Evolutionary conservation across 2,888 invertebrate genomes (phyloP), one percentile per base, ranked within the genome.

Genomic region (Atethmia centrago): DNA sequence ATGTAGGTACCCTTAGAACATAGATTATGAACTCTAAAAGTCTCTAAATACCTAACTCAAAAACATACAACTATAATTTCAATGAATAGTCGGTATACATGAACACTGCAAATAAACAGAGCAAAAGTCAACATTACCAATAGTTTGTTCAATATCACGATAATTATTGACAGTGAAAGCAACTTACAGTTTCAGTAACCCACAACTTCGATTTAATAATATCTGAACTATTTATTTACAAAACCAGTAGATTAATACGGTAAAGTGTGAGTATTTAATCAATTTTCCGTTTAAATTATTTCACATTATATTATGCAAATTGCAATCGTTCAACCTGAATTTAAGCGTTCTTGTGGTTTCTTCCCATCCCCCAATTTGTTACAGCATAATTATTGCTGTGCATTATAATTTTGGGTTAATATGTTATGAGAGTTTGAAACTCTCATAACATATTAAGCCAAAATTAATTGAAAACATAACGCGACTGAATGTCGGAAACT

Each of bases 381-480:
- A 53, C 16, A 66, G 28, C 25, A 19, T 28, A 31, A 31, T 31
- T 31, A 31, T 31, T 31, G 4, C n/a, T n/a, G n/a, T n/a, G n/a
- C n/a, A n/a, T n/a, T n/a, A n/a, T n/a, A n/a, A n/a, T n/a, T n/a
- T n/a, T n/a, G n/a, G n/a, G n/a, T 36, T 36, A 3, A 36, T 36
- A 36, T 36, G 36, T 36, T n/a, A n/a, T 36, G 36, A 36, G 36
- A 36, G 36, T 36, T 3, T 36, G 36, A 36, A 36, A 58, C 14
- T 53, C 47, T 49, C 9, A 5, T 53, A 68, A 42, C 28, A 67
- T 31, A 53, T 55, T n/a, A 65, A 62, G n/a, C 40, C 31, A 25
- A 65, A 62, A 67, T 64, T 71, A 67, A 82, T 82, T 64, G 47
- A 36, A 71, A 69, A 66, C 51, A 65, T 14, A n/a, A 47, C 47